These are phyloP conservation scores for Pelodytes ibericus DNA, from an alignment of 2,797 vertebrate genomes.

Conservation along the genomic window DNA sequence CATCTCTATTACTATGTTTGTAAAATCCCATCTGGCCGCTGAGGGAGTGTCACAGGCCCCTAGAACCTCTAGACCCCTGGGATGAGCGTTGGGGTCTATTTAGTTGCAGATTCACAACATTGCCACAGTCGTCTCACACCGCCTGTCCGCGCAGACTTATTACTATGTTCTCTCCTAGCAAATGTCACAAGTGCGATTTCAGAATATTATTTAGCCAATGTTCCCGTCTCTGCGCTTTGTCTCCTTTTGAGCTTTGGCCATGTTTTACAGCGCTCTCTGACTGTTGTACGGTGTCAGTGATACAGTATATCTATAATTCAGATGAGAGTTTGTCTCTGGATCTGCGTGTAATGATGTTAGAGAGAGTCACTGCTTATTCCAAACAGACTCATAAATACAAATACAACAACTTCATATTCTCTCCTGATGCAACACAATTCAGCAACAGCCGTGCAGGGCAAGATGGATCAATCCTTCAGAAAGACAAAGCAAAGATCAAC, in stretches of 20 bases:
- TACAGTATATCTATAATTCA: slow-evolving; percentile 61
- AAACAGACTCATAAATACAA: slow-evolving; percentile 37
- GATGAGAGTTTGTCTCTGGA: slow-evolving; percentile 37
- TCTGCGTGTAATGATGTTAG: slow-evolving; percentile 49
- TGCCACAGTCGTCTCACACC: not conserved
- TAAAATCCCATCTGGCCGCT: no score
- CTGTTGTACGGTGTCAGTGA: slow-evolving; percentile 49
- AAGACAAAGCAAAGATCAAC: not conserved
- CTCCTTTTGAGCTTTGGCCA: slow-evolving; percentile 30
- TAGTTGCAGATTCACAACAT: not conserved
- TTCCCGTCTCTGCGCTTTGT: slow-evolving; percentile 29
- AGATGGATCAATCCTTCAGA: slow-evolving; percentile 1
- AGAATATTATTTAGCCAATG: not conserved
- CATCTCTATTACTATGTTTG: no score
- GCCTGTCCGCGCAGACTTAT: not conserved
- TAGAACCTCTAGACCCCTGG: no score
- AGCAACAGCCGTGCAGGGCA: not conserved
- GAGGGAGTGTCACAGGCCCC: no score
- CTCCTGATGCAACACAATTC: slow-evolving; percentile 24
- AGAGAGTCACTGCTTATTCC: slow-evolving; percentile 35
- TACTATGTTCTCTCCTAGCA: not conserved
- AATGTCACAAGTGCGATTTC: not conserved
- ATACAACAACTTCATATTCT: slow-evolving; percentile 20
- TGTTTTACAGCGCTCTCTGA: slow-evolving; percentile 54
- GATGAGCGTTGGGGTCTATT: no score